These are phyloP conservation scores for Dynastes hyllus DNA, from an alignment of 2,888 invertebrate genomes.

Conservation along the genomic window DNA sequence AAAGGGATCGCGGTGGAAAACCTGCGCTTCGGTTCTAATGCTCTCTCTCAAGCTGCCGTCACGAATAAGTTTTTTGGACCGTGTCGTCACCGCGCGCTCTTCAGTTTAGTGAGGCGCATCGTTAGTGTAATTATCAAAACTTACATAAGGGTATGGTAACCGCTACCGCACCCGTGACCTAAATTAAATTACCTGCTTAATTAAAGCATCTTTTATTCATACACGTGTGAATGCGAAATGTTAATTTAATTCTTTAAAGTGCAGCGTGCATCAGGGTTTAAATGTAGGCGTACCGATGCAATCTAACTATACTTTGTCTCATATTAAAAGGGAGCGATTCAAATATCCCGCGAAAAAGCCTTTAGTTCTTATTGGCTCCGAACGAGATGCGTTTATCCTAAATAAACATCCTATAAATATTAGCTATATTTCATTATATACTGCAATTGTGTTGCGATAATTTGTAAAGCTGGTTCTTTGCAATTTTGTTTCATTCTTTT, in stretches of 20 bases:
- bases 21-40: constrained; percentile 9
- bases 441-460: no score
- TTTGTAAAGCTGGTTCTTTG: no score
- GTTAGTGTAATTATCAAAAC: constrained; percentile 45
- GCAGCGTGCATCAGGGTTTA: background rate
- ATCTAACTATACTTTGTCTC: no score
- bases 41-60: constrained; percentile 19
- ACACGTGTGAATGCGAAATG: constrained; percentile 39
- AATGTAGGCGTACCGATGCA: background rate
- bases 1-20: no score
- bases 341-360: no score
- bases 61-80: constrained; percentile 22
- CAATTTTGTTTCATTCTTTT: no score
- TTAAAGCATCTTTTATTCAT: constrained; percentile 44
- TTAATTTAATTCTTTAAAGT: constrained; percentile 46
- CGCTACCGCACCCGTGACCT: constrained; percentile 43
- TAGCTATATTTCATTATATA: no score
- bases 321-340: no score
- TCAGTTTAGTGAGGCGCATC: constrained; percentile 37
- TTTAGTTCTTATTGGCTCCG: no score
- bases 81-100: constrained; percentile 1
- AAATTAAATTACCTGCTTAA: constrained; percentile 42
- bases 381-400: no score
- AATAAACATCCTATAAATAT: no score
- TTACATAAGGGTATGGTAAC: constrained; percentile 30